Percentiles rank a stretch among this genome's conserved stretches.
phyloP scores from a whole-genome alignment of 2,113 vertebrate species.

The Balaenoptera acutorostrata region DNA sequence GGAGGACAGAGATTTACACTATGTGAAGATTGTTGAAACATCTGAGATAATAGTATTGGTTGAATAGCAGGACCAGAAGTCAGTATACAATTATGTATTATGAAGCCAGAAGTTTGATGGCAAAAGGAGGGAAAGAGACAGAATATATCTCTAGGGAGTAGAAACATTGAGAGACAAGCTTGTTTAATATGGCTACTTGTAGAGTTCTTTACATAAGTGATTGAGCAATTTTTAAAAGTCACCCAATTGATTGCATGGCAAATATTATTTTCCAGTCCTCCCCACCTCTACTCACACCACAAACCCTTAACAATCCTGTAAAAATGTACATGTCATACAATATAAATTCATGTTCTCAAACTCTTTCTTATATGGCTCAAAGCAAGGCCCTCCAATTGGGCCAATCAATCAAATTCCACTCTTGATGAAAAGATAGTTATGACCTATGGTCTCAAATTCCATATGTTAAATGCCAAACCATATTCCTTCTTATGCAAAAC shows the following conservation, averaged over 20 bases:
- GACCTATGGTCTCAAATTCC: not conserved
- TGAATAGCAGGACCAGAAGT: not conserved
- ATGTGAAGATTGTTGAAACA: not conserved
- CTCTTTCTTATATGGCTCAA: not conserved
- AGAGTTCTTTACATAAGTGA: not conserved
- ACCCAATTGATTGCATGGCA: not conserved
- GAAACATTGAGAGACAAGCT: not conserved
- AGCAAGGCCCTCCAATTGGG: not conserved
- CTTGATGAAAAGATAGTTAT: not conserved
- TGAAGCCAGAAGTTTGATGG: not conserved
- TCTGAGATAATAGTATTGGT: not conserved
- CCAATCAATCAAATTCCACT: not conserved
- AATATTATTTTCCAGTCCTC: conserved; percentile 24
- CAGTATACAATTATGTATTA: not conserved
- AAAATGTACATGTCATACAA: not conserved
- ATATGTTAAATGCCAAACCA: not conserved
- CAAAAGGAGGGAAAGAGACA: not conserved
- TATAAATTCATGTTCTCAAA: not conserved
- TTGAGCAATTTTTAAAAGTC: not conserved
- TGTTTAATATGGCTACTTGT: not conserved
- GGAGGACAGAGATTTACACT: not conserved
- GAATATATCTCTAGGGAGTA: not conserved
- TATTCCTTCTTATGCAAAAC: not conserved
- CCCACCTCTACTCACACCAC: not conserved
- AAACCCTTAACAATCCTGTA: not conserved